Evolutionary conservation across 1,140 invertebrate genomes (phyloP).

Genomic region (Nylanderia fulva): DNA sequence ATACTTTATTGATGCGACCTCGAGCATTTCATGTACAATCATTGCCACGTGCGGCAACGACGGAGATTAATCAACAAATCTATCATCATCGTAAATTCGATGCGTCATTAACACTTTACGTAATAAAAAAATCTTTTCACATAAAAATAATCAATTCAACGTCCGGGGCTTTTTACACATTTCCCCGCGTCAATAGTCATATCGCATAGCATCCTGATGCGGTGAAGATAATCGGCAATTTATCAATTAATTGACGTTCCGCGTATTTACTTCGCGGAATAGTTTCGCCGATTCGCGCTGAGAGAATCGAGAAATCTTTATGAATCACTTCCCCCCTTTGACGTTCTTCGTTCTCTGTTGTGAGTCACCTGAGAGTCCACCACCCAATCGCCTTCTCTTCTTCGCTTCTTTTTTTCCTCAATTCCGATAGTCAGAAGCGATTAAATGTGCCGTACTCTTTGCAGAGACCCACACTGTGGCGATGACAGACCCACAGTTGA

Average conservation of each 20-base stretch:
- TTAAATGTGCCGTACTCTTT: conserved; percentile 45
- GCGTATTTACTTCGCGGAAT: conserved; percentile 49
- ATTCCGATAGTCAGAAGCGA: conserved; percentile 1
- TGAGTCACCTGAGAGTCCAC: conserved; percentile 41
- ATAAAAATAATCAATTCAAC: conserved; percentile 20
- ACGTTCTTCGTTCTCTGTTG: conserved; percentile 34
- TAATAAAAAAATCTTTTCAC: conserved; percentile 5
- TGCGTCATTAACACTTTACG: conserved; percentile 34
- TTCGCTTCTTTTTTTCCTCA: conserved; percentile 8
- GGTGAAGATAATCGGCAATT: background rate
- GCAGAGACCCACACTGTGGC: conserved; percentile 81
- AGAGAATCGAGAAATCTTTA: conserved; percentile 57
- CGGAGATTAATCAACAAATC: background rate
- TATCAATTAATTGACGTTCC: conserved; percentile 5
- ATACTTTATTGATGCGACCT: conserved; percentile 6
- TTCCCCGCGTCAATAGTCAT: background rate
- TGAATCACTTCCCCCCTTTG: conserved; percentile 52
- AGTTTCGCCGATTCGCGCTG: conserved; percentile 46
- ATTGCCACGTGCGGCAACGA: background rate
- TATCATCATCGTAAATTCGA: conserved; percentile 23
- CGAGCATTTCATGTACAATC: conserved; percentile 16
- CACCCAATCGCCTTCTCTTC: conserved; percentile 11
- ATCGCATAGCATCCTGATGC: background rate
- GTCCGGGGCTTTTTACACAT: background rate
- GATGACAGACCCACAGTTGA: conserved; percentile 85